Base-by-base conservation (phyloP, 1,140 invertebrate species). In the Drosophila punjabiensis region DNA sequence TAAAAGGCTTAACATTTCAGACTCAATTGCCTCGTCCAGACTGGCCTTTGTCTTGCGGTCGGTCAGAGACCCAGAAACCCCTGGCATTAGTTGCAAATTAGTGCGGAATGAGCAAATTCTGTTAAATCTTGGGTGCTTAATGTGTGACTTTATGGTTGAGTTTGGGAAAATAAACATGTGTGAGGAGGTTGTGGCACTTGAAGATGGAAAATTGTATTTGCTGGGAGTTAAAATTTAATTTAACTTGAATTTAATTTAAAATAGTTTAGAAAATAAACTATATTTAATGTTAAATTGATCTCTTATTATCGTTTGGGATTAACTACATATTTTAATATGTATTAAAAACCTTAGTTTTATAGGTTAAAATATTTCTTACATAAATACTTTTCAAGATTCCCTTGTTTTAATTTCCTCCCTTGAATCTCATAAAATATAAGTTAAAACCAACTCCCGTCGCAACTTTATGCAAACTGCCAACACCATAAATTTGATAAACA, bases 1-100 rank as follows among this genome's bases (percentile, higher is more conserved):
- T 91, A 90, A 89, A 89, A 80, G 86, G 87, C 82, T 89, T 89
- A 91, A 75, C 85, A 67, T 76, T 79, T 81, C 60, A 90, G 86
- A 90, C 52, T 53, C 85, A 89, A 86, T 90, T 85, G 82, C 71
- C 67, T 81, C 75, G 52, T 20, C 66, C 41, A 37, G 83, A 35
- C 64, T 35, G 55, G 61, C 53, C 63, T 68, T 56, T 48, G 64
- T 70, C 60, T 68, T 80, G 53, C 43, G 56, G 55, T 50, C 53
- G 62, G 55, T 50, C 59, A 41, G 48, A n/a, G 55, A 35, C 20
- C 20, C 18, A 30, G 52, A 39, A 33, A 33, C 32, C 48, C 33
- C 18, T 24, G 63, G 78, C 48, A 79, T 90, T 90, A 82, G 85
- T 85, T 81, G 75, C 70, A 88, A 89, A 89, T 88, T 81, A 81